A percentile compares a stretch with the other conserved stretches of the same genome.
Evolutionary conservation across 1,140 invertebrate species (phyloP).

Genomic region (Brachionus paranguensis): DNA sequence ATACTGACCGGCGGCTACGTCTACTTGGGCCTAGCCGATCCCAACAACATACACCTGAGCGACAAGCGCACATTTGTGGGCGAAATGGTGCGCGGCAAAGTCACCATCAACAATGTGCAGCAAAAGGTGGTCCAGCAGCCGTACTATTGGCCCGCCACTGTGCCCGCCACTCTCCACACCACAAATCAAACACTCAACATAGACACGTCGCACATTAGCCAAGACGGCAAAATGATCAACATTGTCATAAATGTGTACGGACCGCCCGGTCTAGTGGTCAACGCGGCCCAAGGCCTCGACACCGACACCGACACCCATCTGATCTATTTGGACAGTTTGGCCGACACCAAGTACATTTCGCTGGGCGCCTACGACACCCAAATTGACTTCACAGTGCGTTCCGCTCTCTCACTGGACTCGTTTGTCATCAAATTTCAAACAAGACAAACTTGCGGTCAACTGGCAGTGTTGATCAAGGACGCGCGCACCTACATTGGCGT

Average conservation of each 20-base stretch:
- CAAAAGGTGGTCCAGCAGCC: slow-evolving; percentile 36
- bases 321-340: slow-evolving; percentile 38
- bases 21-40: slow-evolving; percentile 22
- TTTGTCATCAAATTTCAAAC: slow-evolving; percentile 40
- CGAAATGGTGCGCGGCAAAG: slow-evolving; percentile 37
- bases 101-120: slow-evolving; percentile 30
- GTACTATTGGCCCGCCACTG: slow-evolving; percentile 12
- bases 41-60: slow-evolving; percentile 26
- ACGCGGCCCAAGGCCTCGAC: background rate
- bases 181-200: slow-evolving; percentile 37
- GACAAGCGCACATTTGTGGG: slow-evolving; percentile 23
- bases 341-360: slow-evolving; percentile 15
- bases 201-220: slow-evolving; percentile 16
- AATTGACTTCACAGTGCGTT: background rate
- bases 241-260: slow-evolving; percentile 39
- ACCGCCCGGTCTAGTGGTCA: slow-evolving; percentile 24
- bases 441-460: slow-evolving; percentile 12
- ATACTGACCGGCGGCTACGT: slow-evolving; percentile 23
- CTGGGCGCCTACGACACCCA: background rate
- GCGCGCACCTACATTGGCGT: background rate
- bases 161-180: background rate
- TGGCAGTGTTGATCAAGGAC: background rate
- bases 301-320: slow-evolving; percentile 10
- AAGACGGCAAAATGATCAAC: slow-evolving; percentile 38
- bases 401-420: background rate